Evolutionary conservation across 2,888 invertebrate species (phyloP).

Genomic region (Sussaba pulchella): DNA sequence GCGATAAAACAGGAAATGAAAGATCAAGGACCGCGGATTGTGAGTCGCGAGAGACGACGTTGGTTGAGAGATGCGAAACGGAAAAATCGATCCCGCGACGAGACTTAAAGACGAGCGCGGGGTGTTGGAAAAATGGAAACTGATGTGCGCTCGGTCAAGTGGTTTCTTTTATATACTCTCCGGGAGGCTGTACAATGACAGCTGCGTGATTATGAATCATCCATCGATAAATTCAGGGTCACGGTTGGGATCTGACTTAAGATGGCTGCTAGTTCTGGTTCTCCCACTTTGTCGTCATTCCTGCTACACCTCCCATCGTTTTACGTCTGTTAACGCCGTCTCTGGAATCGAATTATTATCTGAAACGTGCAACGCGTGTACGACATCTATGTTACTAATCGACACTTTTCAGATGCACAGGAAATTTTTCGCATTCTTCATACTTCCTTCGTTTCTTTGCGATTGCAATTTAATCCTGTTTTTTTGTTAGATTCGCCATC

Average conservation of each 20-base stretch:
- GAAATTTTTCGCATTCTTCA: constrained; percentile 37
- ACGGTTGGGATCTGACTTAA: constrained; percentile 56
- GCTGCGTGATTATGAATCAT: constrained; percentile 56
- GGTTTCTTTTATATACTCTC: constrained; percentile 56
- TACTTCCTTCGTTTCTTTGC: neutral
- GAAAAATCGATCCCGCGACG: too few relatives aligned
- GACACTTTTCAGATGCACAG: constrained; percentile 15
- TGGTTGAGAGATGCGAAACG: neutral
- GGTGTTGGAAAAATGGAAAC: constrained; percentile 53
- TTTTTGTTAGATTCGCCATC: neutral
- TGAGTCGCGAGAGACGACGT: neutral
- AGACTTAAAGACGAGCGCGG: constrained; percentile 24
- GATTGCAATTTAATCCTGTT: neutral
- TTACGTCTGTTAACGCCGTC: constrained; percentile 28
- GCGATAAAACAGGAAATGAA: constrained; percentile 2
- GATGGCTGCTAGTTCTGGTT: constrained; percentile 15
- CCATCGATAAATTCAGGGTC: constrained; percentile 60
- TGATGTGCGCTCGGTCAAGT: constrained; percentile 38
- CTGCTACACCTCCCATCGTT: constrained; percentile 26
- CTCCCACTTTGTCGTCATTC: constrained; percentile 33
- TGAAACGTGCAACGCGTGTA: neutral
- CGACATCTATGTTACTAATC: neutral
- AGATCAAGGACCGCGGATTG: neutral
- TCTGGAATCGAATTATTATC: neutral
- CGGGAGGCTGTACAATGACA: constrained; percentile 26